Percentiles rank a stretch among this genome's conserved stretches.
These are phyloP conservation scores for Palythoa heliodiscus DNA, from an alignment of 92 coral and sea anemone genomes.

Conservation along the genomic window DNA sequence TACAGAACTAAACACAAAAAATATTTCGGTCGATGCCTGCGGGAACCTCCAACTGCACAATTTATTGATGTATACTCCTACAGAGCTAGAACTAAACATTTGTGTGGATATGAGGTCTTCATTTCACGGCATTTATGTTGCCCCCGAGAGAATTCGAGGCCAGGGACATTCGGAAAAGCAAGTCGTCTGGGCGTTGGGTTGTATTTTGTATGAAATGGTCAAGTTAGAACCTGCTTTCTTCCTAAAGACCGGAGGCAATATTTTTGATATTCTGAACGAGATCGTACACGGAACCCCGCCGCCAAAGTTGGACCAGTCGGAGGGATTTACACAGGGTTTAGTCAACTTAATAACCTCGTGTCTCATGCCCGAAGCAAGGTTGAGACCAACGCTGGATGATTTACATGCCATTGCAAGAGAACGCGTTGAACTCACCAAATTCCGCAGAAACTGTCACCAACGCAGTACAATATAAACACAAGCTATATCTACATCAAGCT, in stretches of 20 bases:
- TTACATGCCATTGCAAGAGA: constrained; percentile 46
- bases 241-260: constrained; percentile 43
- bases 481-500: background rate
- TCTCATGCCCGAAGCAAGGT: constrained; percentile 55
- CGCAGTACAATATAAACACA: constrained; percentile 38
- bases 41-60: constrained; percentile 73
- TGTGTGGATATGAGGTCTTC: constrained; percentile 57
- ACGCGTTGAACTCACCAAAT: constrained; percentile 39
- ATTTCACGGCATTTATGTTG: constrained; percentile 69
- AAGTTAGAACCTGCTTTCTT: constrained; percentile 67
- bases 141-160: constrained; percentile 79
- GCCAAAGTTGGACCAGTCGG: constrained; percentile 49
- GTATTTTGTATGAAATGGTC: constrained; percentile 67
- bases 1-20: constrained; percentile 60
- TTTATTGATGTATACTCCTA: constrained; percentile 63
- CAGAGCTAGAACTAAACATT: constrained; percentile 56
- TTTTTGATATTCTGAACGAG: constrained; percentile 62
- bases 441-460: constrained; percentile 44
- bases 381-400: constrained; percentile 63
- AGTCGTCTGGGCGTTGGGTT: constrained; percentile 72
- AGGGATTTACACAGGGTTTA: constrained; percentile 44
- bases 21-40: constrained; percentile 59
- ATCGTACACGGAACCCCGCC: constrained; percentile 75
- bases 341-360: constrained; percentile 52
- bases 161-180: constrained; percentile 58